Percentiles rank a stretch among this genome's conserved stretches.
These are phyloP conservation scores for Bedellia somnulentella DNA, from an alignment of 2,888 invertebrate species.

Conservation along the genomic window DNA sequence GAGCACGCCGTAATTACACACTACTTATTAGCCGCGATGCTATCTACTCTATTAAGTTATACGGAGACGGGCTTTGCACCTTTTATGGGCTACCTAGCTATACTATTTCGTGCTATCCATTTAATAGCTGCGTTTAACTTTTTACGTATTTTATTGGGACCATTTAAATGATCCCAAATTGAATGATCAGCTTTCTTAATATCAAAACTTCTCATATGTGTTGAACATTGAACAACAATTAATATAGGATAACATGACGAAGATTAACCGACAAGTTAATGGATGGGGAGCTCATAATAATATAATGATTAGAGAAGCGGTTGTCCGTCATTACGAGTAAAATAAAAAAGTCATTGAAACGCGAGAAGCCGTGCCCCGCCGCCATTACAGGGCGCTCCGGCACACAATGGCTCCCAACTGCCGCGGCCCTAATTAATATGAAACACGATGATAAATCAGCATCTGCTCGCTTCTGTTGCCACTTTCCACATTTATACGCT, in stretches of 20 bases:
- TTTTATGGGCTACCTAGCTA: constrained; percentile 5
- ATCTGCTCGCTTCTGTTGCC: constrained; percentile 48
- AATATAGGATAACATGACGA: too few relatives aligned
- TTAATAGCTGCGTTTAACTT: background rate
- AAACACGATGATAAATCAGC: constrained; percentile 55
- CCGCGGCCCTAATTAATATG: constrained; percentile 42
- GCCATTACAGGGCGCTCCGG: constrained; percentile 20
- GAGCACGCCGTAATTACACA: constrained; percentile 26
- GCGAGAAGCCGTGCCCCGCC: constrained; percentile 19
- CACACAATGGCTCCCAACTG: constrained; percentile 27
- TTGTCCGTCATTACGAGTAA: constrained; percentile 10
- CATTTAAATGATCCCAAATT: constrained; percentile 12
- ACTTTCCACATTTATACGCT: constrained; percentile 45
- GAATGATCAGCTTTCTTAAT: too few relatives aligned
- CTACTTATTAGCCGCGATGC: too few relatives aligned
- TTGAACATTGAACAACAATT: too few relatives aligned
- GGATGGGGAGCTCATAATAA: too few relatives aligned
- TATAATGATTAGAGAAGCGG: too few relatives aligned
- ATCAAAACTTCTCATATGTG: too few relatives aligned
- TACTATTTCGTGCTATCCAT: background rate
- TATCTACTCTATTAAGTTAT: constrained; percentile 15
- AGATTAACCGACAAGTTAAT: too few relatives aligned
- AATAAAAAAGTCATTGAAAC: constrained; percentile 22
- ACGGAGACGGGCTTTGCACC: constrained; percentile 17
- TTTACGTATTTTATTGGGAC: background rate